Base-by-base conservation (phyloP, 2,797 vertebrate species). In the Siniperca obscura region DNA sequence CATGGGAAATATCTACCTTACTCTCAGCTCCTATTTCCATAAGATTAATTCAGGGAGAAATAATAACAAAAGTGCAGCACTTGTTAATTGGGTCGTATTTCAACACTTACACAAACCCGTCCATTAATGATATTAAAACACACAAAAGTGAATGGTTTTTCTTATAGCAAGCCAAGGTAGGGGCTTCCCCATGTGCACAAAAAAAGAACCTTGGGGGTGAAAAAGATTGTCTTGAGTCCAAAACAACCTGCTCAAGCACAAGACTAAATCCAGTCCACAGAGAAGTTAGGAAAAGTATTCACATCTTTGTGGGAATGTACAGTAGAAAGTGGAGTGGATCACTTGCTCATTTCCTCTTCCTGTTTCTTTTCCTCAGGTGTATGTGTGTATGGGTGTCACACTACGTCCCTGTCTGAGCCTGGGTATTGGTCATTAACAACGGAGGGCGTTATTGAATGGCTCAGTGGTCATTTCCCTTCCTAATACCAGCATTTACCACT, bases 401-500 rank as follows among this genome's bases (percentile, higher is more conserved):
- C 93, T 90, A 89, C 87, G 90, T 91, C 94, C 94, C 93, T 93
- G 88, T 93, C 40, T 95, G 94, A 88, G 95, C 91, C 96, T 94
- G 94, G 94, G 96, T 94, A 96, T 94, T 91, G 93, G 96, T 97
- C 97, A 98, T 98, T 96, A 97, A 96, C 95, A 96, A 95, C 95
- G 91, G 93, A 95, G 92, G 94, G 94, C 93, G 95, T 96, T 93
- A 97, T 96, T 97, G 95, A 97, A 95, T 87, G 85, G 75, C 94
- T 94, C 95, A 96, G 95, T 78, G 82, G 96, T 98, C 96, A 97
- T 97, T 97, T 97, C 96, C 95, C 92, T 91, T 94, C 94, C 96
- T 97, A 97, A 96, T 96, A 97, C 96, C 94, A 94, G 94, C 93
- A 95, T 93, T 96, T 96, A 95, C 95, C 94, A 95, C 95, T 95